These are phyloP conservation scores for Cybosia mesomella DNA, from an alignment of 2,888 invertebrate species.

Conservation along the genomic window DNA sequence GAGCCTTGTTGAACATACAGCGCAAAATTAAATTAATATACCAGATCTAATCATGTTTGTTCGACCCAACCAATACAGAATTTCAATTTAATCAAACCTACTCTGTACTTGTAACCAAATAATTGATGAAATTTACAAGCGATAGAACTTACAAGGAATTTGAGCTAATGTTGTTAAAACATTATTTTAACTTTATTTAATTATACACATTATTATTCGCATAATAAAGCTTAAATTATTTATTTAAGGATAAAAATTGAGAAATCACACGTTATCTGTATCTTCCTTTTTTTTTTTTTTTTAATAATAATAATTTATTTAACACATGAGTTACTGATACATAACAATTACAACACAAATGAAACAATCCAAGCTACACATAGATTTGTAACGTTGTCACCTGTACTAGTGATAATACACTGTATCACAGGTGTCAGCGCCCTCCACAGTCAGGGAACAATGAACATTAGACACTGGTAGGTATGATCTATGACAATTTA, in stretches of 20 bases:
- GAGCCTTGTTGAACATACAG: background rate
- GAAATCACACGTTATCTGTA: background rate
- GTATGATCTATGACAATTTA: too few relatives aligned
- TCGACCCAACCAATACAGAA: background rate
- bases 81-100: slow-evolving; percentile 13
- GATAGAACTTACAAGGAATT: slow-evolving; percentile 31
- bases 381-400: too few relatives aligned
- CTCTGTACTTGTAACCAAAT: slow-evolving; percentile 26
- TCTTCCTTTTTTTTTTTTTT: too few relatives aligned
- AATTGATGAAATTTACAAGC: slow-evolving; percentile 32
- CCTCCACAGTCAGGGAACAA: too few relatives aligned
- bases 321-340: too few relatives aligned
- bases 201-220: slow-evolving; percentile 7
- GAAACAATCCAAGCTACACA: too few relatives aligned
- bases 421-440: too few relatives aligned
- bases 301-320: too few relatives aligned
- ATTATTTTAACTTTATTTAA: slow-evolving; percentile 9
- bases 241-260: background rate
- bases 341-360: too few relatives aligned
- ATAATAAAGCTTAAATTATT: background rate
- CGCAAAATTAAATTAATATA: background rate
- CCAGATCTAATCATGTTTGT: background rate
- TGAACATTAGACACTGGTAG: too few relatives aligned
- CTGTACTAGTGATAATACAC: too few relatives aligned
- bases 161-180: slow-evolving; percentile 37